Evolutionary conservation across 2,888 invertebrate genomes (phyloP), one percentile per base, ranked within the genome.

Genomic region (Oasisia sp.): DNA sequence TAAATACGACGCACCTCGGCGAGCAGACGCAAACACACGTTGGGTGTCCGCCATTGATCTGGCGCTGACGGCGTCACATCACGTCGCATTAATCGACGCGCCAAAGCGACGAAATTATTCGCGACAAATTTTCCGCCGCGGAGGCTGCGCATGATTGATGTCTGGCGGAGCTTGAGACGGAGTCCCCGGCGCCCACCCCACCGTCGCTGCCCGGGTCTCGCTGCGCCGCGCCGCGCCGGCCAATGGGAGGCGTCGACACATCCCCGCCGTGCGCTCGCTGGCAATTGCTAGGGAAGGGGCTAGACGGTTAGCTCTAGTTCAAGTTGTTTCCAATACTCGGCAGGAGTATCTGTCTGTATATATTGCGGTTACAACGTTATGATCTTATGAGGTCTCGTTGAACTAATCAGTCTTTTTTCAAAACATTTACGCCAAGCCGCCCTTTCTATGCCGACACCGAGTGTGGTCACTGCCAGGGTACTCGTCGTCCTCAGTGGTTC

Each of bases 1-100:
- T 74, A 74, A 74, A 74, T 74, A 74, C 74, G 74, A 74, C 27
- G 74, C 74, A 74, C 74, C 19, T 74, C 74, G 74, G 74, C 74
- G 74, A 74, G 74, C n/a, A 19, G 74, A 74, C 19, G 74, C 74
- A 74, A 74, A n/a, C 74, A 74, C 74, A 27, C 74, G 74, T 74
- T 74, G 74, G 74, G 74, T 74, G 74, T 74, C n/a, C 74, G 74
- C 74, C n/a, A 74, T 74, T 74, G 74, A 74, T 19, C 27, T 27
- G 50, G 19, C 27, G 74, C 7, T 27, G 74, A 27, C 74, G 74
- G 27, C 74, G 74, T 74, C 74, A 74, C 74, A 74, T 74, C n/a
- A 74, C 74, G 74, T 74, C 74, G 74, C n/a, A 74, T 74, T 74
- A 74, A 74, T 74, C 74, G 74, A n/a, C 27, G 74, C 19, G 74